A percentile compares a stretch with the other conserved stretches of the same genome.
Evolutionary conservation across 2,113 vertebrate species (phyloP).

Genomic region (Perca schrenkii): DNA sequence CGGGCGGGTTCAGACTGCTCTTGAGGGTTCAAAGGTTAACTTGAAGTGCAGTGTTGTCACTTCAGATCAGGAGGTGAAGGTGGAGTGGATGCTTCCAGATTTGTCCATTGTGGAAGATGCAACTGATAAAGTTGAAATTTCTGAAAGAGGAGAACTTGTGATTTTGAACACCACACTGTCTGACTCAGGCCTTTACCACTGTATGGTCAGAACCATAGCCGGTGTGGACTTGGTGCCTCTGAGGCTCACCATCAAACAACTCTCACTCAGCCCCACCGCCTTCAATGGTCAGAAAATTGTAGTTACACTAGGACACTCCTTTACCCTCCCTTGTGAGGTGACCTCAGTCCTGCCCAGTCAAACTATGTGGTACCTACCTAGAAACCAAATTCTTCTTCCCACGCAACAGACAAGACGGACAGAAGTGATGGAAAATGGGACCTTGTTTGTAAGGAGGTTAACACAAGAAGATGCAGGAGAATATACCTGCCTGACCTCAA

Average conservation of each 20-base stretch:
- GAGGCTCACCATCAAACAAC: conserved; percentile 82
- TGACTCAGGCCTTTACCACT: conserved; percentile 86
- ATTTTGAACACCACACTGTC: conserved; percentile 79
- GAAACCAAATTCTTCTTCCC: conserved; percentile 75
- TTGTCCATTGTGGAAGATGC: conserved; percentile 75
- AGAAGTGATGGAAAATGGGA: conserved; percentile 81
- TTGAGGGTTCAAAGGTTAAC: conserved; percentile 78
- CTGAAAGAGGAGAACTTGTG: conserved; percentile 75
- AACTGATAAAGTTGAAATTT: conserved; percentile 64
- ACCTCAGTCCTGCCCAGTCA: conserved; percentile 78
- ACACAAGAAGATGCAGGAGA: conserved; percentile 82
- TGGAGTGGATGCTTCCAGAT: conserved; percentile 86
- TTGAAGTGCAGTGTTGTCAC: conserved; percentile 78
- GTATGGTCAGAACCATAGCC: conserved; percentile 76
- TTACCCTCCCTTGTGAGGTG: conserved; percentile 82
- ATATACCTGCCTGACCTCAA: conserved; percentile 85
- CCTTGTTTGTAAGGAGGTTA: conserved; percentile 78
- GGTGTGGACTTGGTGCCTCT: conserved; percentile 80
- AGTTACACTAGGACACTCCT: conserved; percentile 66
- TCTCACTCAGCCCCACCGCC: conserved; percentile 74
- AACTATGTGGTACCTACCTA: conserved; percentile 84
- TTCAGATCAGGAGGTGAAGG: conserved; percentile 68
- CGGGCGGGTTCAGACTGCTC: conserved; percentile 70
- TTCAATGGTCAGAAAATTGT: conserved; percentile 83
- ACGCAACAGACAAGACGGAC: conserved; percentile 72